Percentiles rank a stretch among this genome's conserved stretches.
phyloP scores from a whole-genome alignment of 2,888 invertebrate species.

The Nipponacmea schrenckii region DNA sequence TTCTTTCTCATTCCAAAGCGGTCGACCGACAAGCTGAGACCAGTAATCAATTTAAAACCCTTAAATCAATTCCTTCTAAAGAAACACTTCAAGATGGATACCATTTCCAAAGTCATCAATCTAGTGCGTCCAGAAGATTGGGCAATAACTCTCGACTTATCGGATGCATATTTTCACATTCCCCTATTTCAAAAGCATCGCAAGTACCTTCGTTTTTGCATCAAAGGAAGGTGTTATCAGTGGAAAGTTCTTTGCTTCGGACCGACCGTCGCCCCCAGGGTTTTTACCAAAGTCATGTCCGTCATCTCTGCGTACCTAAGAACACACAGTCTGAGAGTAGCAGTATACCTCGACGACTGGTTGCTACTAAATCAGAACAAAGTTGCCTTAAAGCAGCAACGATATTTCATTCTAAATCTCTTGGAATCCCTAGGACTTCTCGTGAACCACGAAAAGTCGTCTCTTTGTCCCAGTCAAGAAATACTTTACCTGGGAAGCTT shows the following conservation, averaged over 20 bases:
- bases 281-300: conserved; percentile 29
- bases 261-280: conserved; percentile 29
- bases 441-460: conserved; percentile 28
- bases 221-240: conserved; percentile 23
- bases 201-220: conserved; percentile 26
- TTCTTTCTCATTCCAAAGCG: conserved; percentile 29
- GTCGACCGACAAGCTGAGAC: not conserved
- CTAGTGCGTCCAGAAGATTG: conserved; percentile 28
- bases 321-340: conserved; percentile 22
- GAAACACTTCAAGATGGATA: conserved; percentile 35
- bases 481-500: conserved; percentile 22
- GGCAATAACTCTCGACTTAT: too few relatives aligned
- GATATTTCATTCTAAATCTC: conserved; percentile 17
- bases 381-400: conserved; percentile 18
- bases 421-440: conserved; percentile 28
- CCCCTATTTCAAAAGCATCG: conserved; percentile 25
- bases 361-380: conserved; percentile 24
- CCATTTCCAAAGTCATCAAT: conserved; percentile 27
- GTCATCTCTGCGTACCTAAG: conserved; percentile 29
- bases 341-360: conserved; percentile 32
- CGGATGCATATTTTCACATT: conserved; percentile 27
- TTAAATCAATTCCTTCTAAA: conserved; percentile 33
- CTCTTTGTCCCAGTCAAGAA: conserved; percentile 22
- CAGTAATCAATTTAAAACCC: conserved; percentile 28
- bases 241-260: conserved; percentile 28